Percentiles rank a stretch among this genome's conserved stretches.
Evolutionary conservation across 2,797 vertebrate species (phyloP).

Genomic region (Gastrophryne carolinensis): DNA sequence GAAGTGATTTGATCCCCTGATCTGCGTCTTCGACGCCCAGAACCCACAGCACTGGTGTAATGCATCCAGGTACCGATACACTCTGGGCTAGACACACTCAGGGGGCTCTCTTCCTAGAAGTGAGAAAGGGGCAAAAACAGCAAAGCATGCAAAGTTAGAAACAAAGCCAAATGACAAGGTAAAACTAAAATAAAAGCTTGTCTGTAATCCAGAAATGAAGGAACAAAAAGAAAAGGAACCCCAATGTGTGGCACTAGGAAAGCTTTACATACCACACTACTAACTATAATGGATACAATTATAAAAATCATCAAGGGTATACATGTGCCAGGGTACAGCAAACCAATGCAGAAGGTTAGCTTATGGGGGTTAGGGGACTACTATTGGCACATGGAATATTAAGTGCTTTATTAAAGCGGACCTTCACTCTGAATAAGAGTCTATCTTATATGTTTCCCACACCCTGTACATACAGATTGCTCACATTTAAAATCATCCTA

Average conservation of each 20-base stretch:
- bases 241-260: constrained; percentile 52
- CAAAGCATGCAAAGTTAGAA: constrained; percentile 91
- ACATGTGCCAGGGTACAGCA: not conserved
- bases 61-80: constrained; percentile 93
- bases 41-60: constrained; percentile 91
- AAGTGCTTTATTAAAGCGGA: too few species aligned
- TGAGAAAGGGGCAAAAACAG: constrained; percentile 88
- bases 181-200: constrained; percentile 55
- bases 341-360: not conserved
- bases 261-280: constrained; percentile 19
- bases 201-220: constrained; percentile 59
- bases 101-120: constrained; percentile 93
- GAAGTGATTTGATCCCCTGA: constrained; percentile 96
- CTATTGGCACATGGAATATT: not conserved
- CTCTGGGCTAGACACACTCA: constrained; percentile 95
- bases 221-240: constrained; percentile 60
- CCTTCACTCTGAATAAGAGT: too few species aligned
- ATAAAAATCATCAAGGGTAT: not conserved
- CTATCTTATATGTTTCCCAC: too few species aligned
- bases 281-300: not conserved
- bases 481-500: too few species aligned
- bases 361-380: not conserved
- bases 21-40: constrained; percentile 95
- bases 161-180: constrained; percentile 77
- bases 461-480: too few species aligned